A percentile compares a stretch with the other conserved stretches of the same genome.
phyloP scores from a whole-genome alignment of 2,113 vertebrate species.

The Potamarius usumacintae region DNA sequence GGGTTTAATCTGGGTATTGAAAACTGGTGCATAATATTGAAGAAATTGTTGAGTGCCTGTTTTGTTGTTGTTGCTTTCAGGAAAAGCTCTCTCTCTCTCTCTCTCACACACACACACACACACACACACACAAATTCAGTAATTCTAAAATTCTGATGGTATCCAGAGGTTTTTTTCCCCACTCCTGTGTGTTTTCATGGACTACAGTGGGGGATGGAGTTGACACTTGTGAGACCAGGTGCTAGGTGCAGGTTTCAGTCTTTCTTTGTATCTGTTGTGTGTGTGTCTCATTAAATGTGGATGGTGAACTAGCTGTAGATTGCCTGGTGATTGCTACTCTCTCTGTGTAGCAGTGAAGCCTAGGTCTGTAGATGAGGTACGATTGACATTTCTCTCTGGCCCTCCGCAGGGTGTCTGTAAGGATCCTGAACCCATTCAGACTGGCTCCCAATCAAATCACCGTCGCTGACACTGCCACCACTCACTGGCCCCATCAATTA shows the following conservation, averaged over 20 bases:
- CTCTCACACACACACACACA: too few relatives aligned
- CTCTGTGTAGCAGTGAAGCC: slow-evolving; percentile 49
- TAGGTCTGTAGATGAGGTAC: slow-evolving; percentile 49
- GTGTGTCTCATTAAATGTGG: slow-evolving; percentile 56
- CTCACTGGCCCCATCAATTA: slow-evolving; percentile 62
- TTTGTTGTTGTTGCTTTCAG: not conserved
- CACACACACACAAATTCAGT: too few relatives aligned
- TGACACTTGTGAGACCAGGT: slow-evolving; percentile 52
- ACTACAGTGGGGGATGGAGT: slow-evolving; percentile 35
- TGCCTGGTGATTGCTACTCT: slow-evolving; percentile 57
- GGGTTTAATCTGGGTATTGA: not conserved
- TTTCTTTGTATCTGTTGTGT: slow-evolving; percentile 37
- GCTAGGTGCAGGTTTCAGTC: slow-evolving; percentile 29
- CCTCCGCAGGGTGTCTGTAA: slow-evolving; percentile 60
- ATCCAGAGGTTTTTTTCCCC: slow-evolving; percentile 32
- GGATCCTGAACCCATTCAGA: slow-evolving; percentile 63
- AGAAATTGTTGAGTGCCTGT: slow-evolving; percentile 13
- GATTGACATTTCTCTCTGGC: slow-evolving; percentile 63
- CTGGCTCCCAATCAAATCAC: slow-evolving; percentile 62
- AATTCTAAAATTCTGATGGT: slow-evolving; percentile 5
- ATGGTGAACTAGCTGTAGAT: slow-evolving; percentile 57
- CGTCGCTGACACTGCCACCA: slow-evolving; percentile 49
- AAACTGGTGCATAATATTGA: not conserved
- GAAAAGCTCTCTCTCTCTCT: not conserved
- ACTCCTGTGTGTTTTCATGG: slow-evolving; percentile 12